Base-by-base conservation (phyloP, 2,888 invertebrate genomes). In the Eutolmus rufibarbis region DNA sequence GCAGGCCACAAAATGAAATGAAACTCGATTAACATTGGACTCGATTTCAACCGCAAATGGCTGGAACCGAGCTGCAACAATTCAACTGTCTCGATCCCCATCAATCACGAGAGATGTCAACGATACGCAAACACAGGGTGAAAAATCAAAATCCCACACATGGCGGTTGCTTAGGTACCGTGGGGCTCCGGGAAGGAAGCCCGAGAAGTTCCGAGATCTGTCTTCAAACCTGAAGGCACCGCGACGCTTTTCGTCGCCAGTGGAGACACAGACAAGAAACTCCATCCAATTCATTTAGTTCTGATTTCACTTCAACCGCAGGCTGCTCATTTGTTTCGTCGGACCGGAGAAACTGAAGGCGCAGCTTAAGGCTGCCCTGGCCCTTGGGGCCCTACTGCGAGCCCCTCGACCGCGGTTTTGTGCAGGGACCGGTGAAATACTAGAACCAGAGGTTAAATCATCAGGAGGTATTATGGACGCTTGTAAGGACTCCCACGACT, bases 201-300 rank as follows among this genome's bases (percentile, higher is more conserved):
- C 78, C 19, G 37, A 40, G 28, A 78, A 78, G 43, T 78, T 78
- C 40, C 23, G 7, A 43, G 78, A 78, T 43, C 46, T 46, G 23
- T 46, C 19, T 5, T 43, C 19, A 19, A 5, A n/a, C 5, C 78
- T 56, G 9, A 9, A 1, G 3, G 19, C 28, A 78, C 12, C 28
- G 14, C 19, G 16, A 78, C 78, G 23, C 43, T 14, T 19, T 19
- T 78, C 43, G 28, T 46, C 16, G 43, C 43, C 43, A 12, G 4
- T 16, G 14, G 5, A 14, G 23, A 19, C 2, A 19, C 51, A 51
- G 16, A 51, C 76, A 46, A 43, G 78, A 78, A 78, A 78, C 43
- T 78, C 19, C 43, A 78, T 78, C 78, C 78, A 23, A 78, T 78
- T 43, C 78, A 43, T 78, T 78, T 78, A 78, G 78, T 78, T 78